Conservation (phyloP, 1,140 invertebrate genomes). For the Drosophila bocki region DNA sequence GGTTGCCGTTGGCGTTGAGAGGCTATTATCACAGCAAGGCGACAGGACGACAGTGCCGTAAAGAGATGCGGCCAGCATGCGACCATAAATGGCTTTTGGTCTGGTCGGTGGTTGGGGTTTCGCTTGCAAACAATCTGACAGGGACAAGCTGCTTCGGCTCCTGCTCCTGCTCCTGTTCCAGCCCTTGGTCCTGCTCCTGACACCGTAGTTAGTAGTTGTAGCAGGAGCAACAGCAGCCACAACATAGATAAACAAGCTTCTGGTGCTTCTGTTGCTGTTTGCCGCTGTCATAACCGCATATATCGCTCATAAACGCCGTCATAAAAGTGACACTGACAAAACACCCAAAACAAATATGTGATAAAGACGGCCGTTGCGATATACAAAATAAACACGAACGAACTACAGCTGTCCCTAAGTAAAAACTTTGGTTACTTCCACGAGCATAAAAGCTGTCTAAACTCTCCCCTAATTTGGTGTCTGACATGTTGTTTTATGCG, state of each 20-base stretch:
- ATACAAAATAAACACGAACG: constrained; percentile 44
- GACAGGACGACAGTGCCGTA: constrained; percentile 42
- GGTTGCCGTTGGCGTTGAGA: constrained; percentile 38
- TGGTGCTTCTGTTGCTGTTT: constrained; percentile 44
- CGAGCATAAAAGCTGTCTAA: constrained; percentile 28
- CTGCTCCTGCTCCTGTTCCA: constrained; percentile 11
- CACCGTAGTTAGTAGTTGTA: background rate
- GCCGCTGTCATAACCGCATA: constrained; percentile 68
- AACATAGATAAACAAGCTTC: constrained; percentile 73
- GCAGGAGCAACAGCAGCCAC: constrained; percentile 28
- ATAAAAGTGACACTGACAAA: constrained; percentile 76
- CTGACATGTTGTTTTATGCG: constrained; percentile 55
- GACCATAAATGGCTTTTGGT: constrained; percentile 74
- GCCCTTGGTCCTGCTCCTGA: constrained; percentile 14
- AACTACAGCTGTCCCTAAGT: constrained; percentile 52
- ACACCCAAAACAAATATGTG: constrained; percentile 75
- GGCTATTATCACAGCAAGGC: constrained; percentile 56
- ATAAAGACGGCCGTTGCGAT: constrained; percentile 59
- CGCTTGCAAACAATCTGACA: constrained; percentile 60
- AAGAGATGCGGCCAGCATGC: constrained; percentile 43
- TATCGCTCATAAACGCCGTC: constrained; percentile 77
- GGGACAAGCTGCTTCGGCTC: constrained; percentile 54
- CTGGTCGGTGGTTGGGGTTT: constrained; percentile 48
- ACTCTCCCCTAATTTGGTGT: constrained; percentile 52
- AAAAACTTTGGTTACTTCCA: constrained; percentile 65